Evolutionary conservation across 2,797 vertebrate genomes (phyloP).

Genomic region (Chromis chromis): DNA sequence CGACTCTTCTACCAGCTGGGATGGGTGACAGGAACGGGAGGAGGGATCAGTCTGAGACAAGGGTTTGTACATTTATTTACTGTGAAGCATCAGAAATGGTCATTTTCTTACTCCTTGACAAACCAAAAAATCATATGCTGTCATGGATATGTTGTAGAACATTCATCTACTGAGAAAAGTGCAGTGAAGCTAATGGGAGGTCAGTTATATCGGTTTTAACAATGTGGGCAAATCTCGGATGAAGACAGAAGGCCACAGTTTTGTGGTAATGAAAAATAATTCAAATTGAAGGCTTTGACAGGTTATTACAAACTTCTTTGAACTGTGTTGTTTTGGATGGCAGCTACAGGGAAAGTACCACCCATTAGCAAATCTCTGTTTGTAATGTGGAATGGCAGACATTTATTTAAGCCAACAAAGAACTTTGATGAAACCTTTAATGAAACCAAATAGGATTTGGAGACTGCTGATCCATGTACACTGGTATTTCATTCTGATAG

Average conservation of each 20-base stretch:
- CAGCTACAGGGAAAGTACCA: constrained; percentile 37
- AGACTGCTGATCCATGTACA: not conserved
- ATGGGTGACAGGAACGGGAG: constrained; percentile 97
- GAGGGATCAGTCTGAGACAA: constrained; percentile 92
- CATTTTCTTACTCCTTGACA: not conserved
- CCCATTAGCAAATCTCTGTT: constrained; percentile 44
- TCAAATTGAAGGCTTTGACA: constrained; percentile 54
- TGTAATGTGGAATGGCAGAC: constrained; percentile 36
- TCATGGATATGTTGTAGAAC: not conserved
- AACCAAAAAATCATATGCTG: not conserved
- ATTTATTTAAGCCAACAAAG: constrained; percentile 50
- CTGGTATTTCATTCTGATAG: constrained; percentile 15
- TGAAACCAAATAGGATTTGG: constrained; percentile 40
- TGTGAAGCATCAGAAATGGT: not conserved
- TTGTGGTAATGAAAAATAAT: constrained; percentile 35
- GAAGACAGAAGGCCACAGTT: constrained; percentile 26
- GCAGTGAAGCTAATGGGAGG: constrained; percentile 17
- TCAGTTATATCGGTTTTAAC: constrained; percentile 20
- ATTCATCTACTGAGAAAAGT: constrained; percentile 2
- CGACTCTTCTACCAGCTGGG: constrained; percentile 95
- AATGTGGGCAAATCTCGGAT: constrained; percentile 5
- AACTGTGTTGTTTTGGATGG: constrained; percentile 47
- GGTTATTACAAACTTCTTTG: constrained; percentile 55
- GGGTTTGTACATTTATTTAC: constrained; percentile 82
- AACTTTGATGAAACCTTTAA: constrained; percentile 36